Evolutionary conservation across 2,888 invertebrate genomes (phyloP).

Genomic region (Pimpla rufipes): DNA sequence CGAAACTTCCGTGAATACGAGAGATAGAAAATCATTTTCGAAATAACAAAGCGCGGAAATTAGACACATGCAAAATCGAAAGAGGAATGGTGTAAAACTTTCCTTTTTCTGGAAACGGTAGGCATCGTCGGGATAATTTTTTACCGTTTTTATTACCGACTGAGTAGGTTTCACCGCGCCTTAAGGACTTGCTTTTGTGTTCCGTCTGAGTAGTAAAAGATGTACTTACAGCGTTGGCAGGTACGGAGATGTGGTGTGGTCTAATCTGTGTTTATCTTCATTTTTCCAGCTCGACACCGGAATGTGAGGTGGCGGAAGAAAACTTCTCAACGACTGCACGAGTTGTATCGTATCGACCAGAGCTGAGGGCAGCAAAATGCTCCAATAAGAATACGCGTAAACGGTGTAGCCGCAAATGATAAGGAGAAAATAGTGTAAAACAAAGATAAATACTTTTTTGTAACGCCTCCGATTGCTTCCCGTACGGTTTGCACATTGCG

Average conservation of each 20-base stretch:
- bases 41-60: no score
- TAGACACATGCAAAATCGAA: no score
- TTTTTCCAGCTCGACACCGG: constrained; percentile 96
- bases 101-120: no score
- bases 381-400: constrained; percentile 15
- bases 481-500: constrained; percentile 96
- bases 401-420: constrained; percentile 8
- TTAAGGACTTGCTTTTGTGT: no score
- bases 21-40: no score
- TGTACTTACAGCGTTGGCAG: constrained; percentile 81
- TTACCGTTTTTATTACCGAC: no score
- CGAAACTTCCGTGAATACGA: no score
- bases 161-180: no score
- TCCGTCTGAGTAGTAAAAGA: neutral
- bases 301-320: constrained; percentile 94
- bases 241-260: constrained; percentile 82
- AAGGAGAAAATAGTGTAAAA: no score
- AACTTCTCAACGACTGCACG: constrained; percentile 94
- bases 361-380: constrained; percentile 84
- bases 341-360: constrained; percentile 94
- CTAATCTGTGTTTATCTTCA: constrained; percentile 90
- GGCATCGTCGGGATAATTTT: no score
- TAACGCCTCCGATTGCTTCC: constrained; percentile 95
- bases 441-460: constrained; percentile 93
- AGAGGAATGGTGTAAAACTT: no score